Evolutionary conservation across 2,797 vertebrate species (phyloP).

Genomic region (Hypotaenidia okinawae): DNA sequence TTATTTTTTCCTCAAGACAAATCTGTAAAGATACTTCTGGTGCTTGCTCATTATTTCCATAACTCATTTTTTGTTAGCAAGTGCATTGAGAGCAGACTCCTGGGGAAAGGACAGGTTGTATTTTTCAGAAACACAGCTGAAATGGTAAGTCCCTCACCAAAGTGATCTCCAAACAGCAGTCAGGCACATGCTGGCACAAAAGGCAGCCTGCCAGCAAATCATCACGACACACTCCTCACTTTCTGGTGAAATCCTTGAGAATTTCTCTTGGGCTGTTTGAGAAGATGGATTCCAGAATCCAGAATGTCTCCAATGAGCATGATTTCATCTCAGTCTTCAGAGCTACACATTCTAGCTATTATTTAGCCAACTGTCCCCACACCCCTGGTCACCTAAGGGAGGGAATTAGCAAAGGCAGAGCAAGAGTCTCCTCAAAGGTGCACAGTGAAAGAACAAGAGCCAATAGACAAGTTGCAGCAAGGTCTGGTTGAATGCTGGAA

Average conservation of each 20-base stretch:
- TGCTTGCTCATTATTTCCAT: not conserved
- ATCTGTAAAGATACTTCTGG: not conserved
- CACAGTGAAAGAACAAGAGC: not conserved
- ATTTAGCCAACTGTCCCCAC: not conserved
- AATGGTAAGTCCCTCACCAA: not conserved
- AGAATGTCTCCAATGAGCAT: not conserved
- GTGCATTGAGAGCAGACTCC: not conserved
- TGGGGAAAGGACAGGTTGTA: not conserved
- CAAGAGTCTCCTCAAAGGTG: not conserved
- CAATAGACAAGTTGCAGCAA: not conserved
- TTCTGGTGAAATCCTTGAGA: not conserved
- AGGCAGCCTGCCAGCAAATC: not conserved
- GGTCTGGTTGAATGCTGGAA: not conserved
- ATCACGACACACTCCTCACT: not conserved
- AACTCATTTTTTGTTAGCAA: not conserved
- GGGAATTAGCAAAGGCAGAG: not conserved
- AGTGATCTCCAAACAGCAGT: not conserved
- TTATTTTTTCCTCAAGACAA: not conserved
- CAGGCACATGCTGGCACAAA: not conserved
- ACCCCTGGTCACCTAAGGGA: not conserved
- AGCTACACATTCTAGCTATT: not conserved
- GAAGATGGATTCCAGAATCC: not conserved
- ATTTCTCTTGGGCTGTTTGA: not conserved
- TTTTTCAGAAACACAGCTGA: not conserved
- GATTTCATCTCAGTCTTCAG: not conserved